Base-by-base conservation (phyloP, 2,888 invertebrate genomes). In the Melipona bicolor region DNA sequence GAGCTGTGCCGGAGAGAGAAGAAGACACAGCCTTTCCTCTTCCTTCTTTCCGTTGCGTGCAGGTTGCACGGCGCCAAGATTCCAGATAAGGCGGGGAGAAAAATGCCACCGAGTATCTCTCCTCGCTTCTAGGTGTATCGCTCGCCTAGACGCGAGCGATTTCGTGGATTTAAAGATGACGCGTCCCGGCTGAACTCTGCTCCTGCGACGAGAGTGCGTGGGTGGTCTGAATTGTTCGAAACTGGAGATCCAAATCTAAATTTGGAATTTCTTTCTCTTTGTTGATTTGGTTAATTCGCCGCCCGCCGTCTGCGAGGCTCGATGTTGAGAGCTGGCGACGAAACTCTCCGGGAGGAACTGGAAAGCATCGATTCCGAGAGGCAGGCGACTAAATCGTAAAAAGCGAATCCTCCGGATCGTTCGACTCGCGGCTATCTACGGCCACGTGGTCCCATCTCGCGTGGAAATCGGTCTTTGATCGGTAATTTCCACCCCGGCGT, bases 161-260 rank as follows among this genome's bases (percentile, higher is more conserved):
- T 82, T 88, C 82, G 78, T 72, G 84, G 86, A 88, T 88, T 27
- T 86, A 88, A 86, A 85, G 87, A 88, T 72, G 77, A 77, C 74
- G 78, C 56, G 73, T 56, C 62, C 62, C 27, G 64, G 74, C 5
- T 36, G 65, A 79, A 72, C 69, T 70, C 65, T 72, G 77, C 36
- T 36, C 6, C 6, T 36, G 36, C 36, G 0, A 36, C 36, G 36
- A 9, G 27, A 27, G 27, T 36, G 36, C 36, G 36, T 9, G 36
- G 36, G 43, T 43, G 43, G 43, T 43, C 43, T 11, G 43, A 43
- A 43, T 11, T 0, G 43, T 43, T 11, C 43, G 43, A 11, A 43
- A 43, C 9, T 43, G 0, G 36, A 36, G 36, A 6, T 36, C 0
- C 36, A 0, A 36, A 36, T 36, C 36, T 36, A 0, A 32, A 32